Base-by-base conservation (phyloP, 2,888 invertebrate species). In the Caenorhabditis drosophilae region DNA sequence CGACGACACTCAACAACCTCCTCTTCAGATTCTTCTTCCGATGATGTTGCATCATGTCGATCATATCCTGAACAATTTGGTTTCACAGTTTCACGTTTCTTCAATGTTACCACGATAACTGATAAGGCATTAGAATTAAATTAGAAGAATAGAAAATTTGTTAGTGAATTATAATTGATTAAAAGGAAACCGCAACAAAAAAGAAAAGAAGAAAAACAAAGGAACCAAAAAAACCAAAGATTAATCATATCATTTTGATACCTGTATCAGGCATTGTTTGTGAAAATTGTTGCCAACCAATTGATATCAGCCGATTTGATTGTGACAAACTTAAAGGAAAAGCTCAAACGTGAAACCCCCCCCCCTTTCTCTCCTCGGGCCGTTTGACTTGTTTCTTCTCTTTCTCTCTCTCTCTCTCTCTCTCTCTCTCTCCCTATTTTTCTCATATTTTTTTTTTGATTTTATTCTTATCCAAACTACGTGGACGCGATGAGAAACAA, bases 21-120 rank as follows among this genome's bases (percentile, higher is more conserved):
- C 22, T 59, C 71, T 51, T 71, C 71, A 6, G 68, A 68, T 27
- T 71, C 71, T 23, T 71, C 71, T 45, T 71, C 71, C 0, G 68
- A 68, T 12, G 71, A 71, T 27, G 68, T 62, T 7, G 41, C 66
- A 34, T 63, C 56, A 25, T 48, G 44, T 20, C 49, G 47, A 25
- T 63, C 18, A 16, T 20, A 1, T 48, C 63, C 63, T 63, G 57
- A 60, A 60, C 42, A 38, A 34, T 23, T 18, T n/a, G n/a, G n/a
- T 25, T 48, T 40, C 15, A 9, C n/a, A 31, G 4, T 20, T 34
- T 15, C 25, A 18, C n/a, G 11, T 27, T 48, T 22, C 22, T 48
- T 48, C 48, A 48, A 35, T 18, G 34, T 48, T 35, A 48, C 22
- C 20, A 48, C 35, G 22, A 48, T 48, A 4, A 48, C 48, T 48